These are phyloP conservation scores for Antedon bifida DNA, from an alignment of 35 echinoderm and acorn worm species.

Conservation along the genomic window DNA sequence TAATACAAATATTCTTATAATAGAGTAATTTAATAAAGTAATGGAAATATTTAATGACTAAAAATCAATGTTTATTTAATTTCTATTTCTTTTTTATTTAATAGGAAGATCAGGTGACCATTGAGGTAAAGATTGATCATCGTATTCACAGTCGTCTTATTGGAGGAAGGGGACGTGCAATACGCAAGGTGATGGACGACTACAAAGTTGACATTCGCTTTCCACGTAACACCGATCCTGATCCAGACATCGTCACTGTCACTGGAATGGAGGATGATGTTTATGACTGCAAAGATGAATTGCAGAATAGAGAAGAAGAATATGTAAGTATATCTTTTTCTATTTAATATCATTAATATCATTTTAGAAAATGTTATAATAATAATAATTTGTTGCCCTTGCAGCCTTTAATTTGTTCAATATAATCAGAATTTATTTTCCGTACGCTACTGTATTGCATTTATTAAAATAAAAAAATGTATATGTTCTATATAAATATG, in stretches of 20 bases:
- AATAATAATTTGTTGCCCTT: background rate
- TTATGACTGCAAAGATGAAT: constrained; percentile 60
- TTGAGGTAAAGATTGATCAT: constrained; percentile 47
- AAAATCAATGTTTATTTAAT: too few relatives aligned
- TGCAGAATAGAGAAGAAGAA: constrained; percentile 73
- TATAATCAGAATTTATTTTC: background rate
- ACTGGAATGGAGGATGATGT: constrained; percentile 55
- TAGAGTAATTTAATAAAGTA: too few relatives aligned
- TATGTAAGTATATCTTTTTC: constrained; percentile 74
- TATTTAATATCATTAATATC: too few relatives aligned
- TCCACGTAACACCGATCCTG: constrained; percentile 41
- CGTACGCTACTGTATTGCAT: too few relatives aligned
- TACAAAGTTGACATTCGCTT: constrained; percentile 93
- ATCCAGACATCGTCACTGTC: constrained; percentile 61
- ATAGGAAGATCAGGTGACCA: constrained; percentile 60
- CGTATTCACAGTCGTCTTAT: constrained; percentile 85
- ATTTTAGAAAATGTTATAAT: background rate
- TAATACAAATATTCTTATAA: too few relatives aligned
- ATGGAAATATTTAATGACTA: too few relatives aligned
- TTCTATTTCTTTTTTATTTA: background rate
- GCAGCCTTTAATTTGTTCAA: background rate
- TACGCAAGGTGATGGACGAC: constrained; percentile 78
- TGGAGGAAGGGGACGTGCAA: constrained; percentile 52
- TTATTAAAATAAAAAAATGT: too few relatives aligned
- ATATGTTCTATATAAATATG: too few relatives aligned